Percentiles rank a stretch among this genome's conserved stretches.
phyloP scores from a whole-genome alignment of 2,113 vertebrate species.

The Morone chrysops region DNA sequence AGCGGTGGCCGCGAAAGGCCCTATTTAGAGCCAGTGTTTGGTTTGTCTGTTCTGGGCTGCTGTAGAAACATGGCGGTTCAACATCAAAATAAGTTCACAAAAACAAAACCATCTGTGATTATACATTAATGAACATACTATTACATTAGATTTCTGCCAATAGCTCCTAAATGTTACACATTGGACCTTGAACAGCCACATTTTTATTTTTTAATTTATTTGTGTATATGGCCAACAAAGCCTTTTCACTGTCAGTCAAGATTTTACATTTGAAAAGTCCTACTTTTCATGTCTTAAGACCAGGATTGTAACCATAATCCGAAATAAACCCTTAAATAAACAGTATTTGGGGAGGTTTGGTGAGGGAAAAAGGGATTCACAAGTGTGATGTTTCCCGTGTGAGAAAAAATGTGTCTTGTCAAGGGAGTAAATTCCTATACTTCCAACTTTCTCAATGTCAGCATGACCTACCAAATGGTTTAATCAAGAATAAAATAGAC shows the following conservation, averaged over 20 bases:
- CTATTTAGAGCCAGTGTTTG: too few relatives aligned
- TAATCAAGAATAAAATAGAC: slow-evolving; percentile 37
- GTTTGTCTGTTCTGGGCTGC: too few relatives aligned
- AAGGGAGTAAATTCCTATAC: neutral
- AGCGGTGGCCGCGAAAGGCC: too few relatives aligned
- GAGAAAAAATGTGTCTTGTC: slow-evolving; percentile 2
- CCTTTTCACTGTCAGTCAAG: neutral
- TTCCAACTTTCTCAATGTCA: slow-evolving; percentile 5
- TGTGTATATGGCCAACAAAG: too few relatives aligned
- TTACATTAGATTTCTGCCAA: too few relatives aligned
- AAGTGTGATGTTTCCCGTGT: neutral
- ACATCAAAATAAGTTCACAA: too few relatives aligned
- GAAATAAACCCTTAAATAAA: slow-evolving; percentile 22
- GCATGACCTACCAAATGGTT: slow-evolving; percentile 37
- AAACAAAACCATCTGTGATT: too few relatives aligned
- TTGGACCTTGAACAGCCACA: too few relatives aligned
- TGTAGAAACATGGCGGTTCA: too few relatives aligned
- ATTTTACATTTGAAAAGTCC: neutral
- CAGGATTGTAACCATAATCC: neutral
- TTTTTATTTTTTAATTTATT: too few relatives aligned
- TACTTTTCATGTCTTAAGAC: neutral
- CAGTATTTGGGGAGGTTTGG: neutral
- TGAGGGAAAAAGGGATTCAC: neutral
- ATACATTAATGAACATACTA: too few relatives aligned
- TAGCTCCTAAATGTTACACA: too few relatives aligned